Percentiles rank a stretch among this genome's conserved stretches.
These are phyloP conservation scores for Rotaria socialis DNA, from an alignment of 2,888 invertebrate species.

Conservation along the genomic window DNA sequence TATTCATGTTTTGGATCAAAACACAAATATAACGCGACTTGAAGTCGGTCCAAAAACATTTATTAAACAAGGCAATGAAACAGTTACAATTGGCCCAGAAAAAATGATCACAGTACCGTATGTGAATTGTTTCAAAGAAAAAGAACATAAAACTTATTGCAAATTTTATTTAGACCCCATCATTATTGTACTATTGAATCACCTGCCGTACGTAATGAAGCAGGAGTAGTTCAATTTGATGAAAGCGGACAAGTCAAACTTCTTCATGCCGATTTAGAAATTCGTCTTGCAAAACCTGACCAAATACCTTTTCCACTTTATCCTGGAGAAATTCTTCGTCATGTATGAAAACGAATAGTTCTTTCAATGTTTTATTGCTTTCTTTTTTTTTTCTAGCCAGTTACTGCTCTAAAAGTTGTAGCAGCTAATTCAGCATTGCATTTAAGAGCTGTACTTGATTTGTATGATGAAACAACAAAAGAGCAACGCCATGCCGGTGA, in stretches of 20 bases:
- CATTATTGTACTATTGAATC: slow-evolving; percentile 62
- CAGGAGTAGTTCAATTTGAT: slow-evolving; percentile 56
- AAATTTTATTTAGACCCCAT: slow-evolving; percentile 48
- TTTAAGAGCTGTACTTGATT: slow-evolving; percentile 59
- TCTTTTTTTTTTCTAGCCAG: not conserved
- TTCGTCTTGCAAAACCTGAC: slow-evolving; percentile 60
- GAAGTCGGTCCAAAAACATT: slow-evolving; percentile 62
- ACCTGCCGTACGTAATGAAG: slow-evolving; percentile 58
- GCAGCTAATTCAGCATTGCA: slow-evolving; percentile 60
- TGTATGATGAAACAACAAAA: slow-evolving; percentile 56
- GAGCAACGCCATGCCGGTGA: slow-evolving; percentile 60
- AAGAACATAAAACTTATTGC: too few relatives aligned
- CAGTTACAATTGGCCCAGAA: slow-evolving; percentile 51
- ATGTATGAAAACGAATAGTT: not conserved
- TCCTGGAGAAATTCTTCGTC: slow-evolving; percentile 60
- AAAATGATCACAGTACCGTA: slow-evolving; percentile 44
- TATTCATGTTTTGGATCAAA: slow-evolving; percentile 63
- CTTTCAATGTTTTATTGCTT: too few relatives aligned
- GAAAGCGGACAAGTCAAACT: slow-evolving; percentile 59
- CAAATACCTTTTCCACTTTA: slow-evolving; percentile 63
- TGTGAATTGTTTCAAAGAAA: not conserved
- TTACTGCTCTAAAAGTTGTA: slow-evolving; percentile 59
- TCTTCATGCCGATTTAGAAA: slow-evolving; percentile 61
- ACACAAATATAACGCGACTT: slow-evolving; percentile 61
- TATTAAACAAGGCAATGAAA: slow-evolving; percentile 62